Evolutionary conservation across 30 jellyfish, hydroid and myxozoan species (phyloP).

Genomic region (Sanderia malayensis): DNA sequence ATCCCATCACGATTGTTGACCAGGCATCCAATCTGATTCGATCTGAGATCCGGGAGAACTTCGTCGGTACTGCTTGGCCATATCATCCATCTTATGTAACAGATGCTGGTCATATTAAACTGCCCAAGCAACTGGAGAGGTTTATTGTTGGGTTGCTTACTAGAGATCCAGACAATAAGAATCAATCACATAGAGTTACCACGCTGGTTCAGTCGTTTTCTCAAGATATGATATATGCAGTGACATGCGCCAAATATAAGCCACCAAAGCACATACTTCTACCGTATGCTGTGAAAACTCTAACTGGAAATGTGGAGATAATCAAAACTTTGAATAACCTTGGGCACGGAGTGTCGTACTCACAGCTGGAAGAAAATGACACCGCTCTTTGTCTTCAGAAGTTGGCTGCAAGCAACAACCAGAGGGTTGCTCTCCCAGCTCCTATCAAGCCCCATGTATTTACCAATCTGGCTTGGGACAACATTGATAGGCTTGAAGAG

Average conservation of each 20-base stretch:
- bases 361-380: slow-evolving; percentile 4
- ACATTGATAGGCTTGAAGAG: slow-evolving; percentile 1
- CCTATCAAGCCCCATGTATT: not conserved
- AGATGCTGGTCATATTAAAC: slow-evolving; percentile 3
- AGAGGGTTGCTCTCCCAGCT: slow-evolving; percentile 7
- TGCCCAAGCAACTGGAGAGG: slow-evolving; percentile 9
- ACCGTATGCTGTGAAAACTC: slow-evolving; percentile 19
- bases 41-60: slow-evolving; percentile 2
- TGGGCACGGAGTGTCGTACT: slow-evolving; percentile 21
- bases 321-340: slow-evolving; percentile 8
- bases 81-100: slow-evolving; percentile 3
- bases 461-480: slow-evolving; percentile 1
- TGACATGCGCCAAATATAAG: not conserved
- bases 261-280: slow-evolving; percentile 5
- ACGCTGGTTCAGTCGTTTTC: slow-evolving; percentile 1
- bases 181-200: not conserved
- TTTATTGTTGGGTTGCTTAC: not conserved
- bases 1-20: slow-evolving; percentile 4
- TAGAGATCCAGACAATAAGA: slow-evolving; percentile 1
- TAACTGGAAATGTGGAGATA: slow-evolving; percentile 10
- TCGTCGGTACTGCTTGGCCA: slow-evolving; percentile 11
- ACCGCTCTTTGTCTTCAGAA: slow-evolving; percentile 7
- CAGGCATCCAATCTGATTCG: slow-evolving; percentile 4
- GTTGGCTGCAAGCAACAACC: slow-evolving; percentile 5
- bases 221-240: slow-evolving; percentile 10